These are phyloP conservation scores for Crematogaster levior DNA, from an alignment of 2,888 invertebrate species.

Conservation along the genomic window DNA sequence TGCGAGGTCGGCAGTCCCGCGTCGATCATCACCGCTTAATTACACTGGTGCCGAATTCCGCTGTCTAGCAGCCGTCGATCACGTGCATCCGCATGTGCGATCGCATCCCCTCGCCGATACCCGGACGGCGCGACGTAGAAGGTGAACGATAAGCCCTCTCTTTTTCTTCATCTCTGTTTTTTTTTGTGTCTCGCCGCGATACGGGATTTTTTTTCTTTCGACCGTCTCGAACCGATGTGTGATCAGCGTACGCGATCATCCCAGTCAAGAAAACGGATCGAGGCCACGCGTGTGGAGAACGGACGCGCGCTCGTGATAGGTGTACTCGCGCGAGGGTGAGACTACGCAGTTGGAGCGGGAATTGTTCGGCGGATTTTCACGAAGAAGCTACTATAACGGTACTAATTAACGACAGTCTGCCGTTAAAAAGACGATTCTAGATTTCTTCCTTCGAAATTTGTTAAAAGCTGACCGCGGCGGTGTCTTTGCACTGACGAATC, in stretches of 20 bases:
- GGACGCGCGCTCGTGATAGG: not conserved
- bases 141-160: not conserved
- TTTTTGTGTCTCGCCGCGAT: conserved; percentile 26
- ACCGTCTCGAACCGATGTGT: conserved; percentile 3
- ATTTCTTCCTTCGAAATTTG: not conserved
- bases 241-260: conserved; percentile 3
- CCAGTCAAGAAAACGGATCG: conserved; percentile 1
- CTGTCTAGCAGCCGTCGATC: conserved; percentile 36
- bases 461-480: no score
- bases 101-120: not conserved
- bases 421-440: not conserved
- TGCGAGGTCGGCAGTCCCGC: conserved; percentile 68
- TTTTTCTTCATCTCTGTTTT: not conserved
- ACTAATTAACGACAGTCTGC: not conserved
- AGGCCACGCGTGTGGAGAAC: not conserved
- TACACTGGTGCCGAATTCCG: conserved; percentile 56
- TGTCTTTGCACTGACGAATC: not conserved
- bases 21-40: conserved; percentile 69
- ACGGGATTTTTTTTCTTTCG: not conserved
- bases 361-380: not conserved
- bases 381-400: not conserved
- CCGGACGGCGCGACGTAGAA: conserved; percentile 11
- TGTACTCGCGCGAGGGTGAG: not conserved
- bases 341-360: not conserved
- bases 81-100: conserved; percentile 7